phyloP scores from a whole-genome alignment of 1,140 invertebrate species.

The Physella acuta region DNA sequence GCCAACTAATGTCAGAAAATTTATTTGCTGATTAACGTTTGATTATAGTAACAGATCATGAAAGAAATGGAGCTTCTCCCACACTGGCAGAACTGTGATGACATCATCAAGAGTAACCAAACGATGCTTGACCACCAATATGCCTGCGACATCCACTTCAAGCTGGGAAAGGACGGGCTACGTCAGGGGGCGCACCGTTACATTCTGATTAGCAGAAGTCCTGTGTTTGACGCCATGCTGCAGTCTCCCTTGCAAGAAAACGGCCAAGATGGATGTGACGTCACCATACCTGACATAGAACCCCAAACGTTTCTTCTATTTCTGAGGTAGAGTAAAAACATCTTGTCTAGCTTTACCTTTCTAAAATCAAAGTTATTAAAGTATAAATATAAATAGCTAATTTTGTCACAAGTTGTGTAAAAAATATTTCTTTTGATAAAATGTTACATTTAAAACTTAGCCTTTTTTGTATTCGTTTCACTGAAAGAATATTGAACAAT shows the following conservation, averaged over 20 bases:
- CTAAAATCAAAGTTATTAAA: too few relatives aligned
- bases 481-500: too few relatives aligned
- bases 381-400: too few relatives aligned
- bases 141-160: conserved; percentile 44
- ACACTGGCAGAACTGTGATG: conserved; percentile 28
- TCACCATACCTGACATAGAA: conserved; percentile 39
- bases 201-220: conserved; percentile 39
- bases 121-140: conserved; percentile 43
- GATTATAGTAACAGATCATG: too few relatives aligned
- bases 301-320: conserved; percentile 36
- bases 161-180: conserved; percentile 36
- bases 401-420: too few relatives aligned
- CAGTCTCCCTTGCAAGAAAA: conserved; percentile 27
- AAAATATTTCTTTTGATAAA: too few relatives aligned
- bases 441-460: too few relatives aligned
- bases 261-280: conserved; percentile 11
- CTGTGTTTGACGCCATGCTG: conserved; percentile 40
- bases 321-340: conserved; percentile 34
- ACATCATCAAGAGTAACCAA: conserved; percentile 39
- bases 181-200: conserved; percentile 38
- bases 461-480: too few relatives aligned
- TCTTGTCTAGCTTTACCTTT: too few relatives aligned
- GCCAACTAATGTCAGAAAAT: too few relatives aligned
- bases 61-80: not conserved
- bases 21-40: too few relatives aligned